phyloP scores from a whole-genome alignment of 2,888 invertebrate species.

The Calliopum simillimum region DNA sequence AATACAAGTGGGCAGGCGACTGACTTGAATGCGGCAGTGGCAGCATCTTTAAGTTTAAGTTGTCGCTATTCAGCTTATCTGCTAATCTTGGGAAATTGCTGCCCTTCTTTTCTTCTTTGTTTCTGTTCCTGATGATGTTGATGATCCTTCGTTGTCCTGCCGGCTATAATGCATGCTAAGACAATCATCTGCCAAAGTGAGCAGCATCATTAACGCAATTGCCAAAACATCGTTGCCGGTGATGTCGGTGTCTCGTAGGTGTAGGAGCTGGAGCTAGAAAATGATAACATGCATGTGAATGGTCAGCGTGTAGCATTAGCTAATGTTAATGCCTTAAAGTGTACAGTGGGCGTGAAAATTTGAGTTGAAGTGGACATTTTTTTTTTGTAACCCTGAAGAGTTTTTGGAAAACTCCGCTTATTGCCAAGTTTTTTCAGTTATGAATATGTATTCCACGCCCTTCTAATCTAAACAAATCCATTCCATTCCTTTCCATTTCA shows the following conservation, averaged over 20 bases:
- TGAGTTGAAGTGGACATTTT: no score
- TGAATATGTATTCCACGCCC: no score
- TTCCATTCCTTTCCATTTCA: no score
- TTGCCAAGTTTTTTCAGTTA: no score
- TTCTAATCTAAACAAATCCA: no score
- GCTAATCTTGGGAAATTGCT: not conserved
- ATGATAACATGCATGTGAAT: constrained; percentile 2
- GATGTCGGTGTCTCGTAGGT: not conserved
- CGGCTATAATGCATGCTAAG: not conserved
- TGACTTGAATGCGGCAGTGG: no score
- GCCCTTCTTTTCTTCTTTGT: not conserved
- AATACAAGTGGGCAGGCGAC: no score
- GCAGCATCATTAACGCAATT: constrained; percentile 38
- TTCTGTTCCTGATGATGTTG: not conserved
- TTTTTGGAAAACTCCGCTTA: no score
- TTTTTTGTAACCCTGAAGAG: no score
- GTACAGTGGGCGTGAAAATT: constrained; percentile 5
- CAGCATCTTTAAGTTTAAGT: no score
- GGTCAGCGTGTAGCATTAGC: constrained; percentile 24
- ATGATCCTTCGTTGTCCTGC: constrained; percentile 21
- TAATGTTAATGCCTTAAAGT: constrained; percentile 1
- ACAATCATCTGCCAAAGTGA: constrained; percentile 26
- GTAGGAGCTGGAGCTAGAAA: not conserved
- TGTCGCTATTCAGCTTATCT: not conserved
- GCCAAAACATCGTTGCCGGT: not conserved